Base-by-base conservation (phyloP, 2,113 vertebrate genomes). In the Bothrops jararaca region DNA sequence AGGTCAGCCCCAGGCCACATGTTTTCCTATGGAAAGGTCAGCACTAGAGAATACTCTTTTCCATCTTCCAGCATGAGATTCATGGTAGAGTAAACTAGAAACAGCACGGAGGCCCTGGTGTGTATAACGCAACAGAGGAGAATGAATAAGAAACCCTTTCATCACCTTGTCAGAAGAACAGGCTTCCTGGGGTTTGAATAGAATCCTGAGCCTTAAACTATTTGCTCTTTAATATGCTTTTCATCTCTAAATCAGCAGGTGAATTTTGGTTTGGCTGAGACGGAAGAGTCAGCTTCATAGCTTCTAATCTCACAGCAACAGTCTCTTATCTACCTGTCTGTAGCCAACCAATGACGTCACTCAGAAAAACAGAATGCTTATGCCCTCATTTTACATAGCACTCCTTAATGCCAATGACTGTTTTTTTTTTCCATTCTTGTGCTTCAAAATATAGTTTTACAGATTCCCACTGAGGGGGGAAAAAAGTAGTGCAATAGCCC, bases 211-310 rank as follows among this genome's bases (percentile, higher is more conserved):
- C 94, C 93, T 96, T 96, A 95, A 97, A 96, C 11, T 92, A 95
- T 96, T 96, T 97, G 96, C 90, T 96, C 95, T 92, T 95, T 97
- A 96, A 96, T 95, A 94, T 91, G 93, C 91, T 96, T 96, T 97
- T 96, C 94, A 96, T 95, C 92, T 92, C 95, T 94, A 97, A 93
- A 97, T 96, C 96, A 96, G 94, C 94, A 94, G 95, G 95, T 88
- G 94, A 96, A 95, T 95, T 96, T 93, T 13, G 0, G 92, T 94
- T 95, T 96, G 92, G 93, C 94, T 95, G 91, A 91, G 39, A 23
- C 85, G 60, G 58, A 39, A 58, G 50, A 85, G 50, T 89, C 52
- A 96, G 95, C 74, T 93, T 93, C 9, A 91, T 52, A 69, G 89
- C 86, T 91, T 57, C 10, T 0, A 0, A 93, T 95, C 94, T 96